Base-by-base conservation (phyloP, 2,113 vertebrate species). In the Sclerurus mexicanus region DNA sequence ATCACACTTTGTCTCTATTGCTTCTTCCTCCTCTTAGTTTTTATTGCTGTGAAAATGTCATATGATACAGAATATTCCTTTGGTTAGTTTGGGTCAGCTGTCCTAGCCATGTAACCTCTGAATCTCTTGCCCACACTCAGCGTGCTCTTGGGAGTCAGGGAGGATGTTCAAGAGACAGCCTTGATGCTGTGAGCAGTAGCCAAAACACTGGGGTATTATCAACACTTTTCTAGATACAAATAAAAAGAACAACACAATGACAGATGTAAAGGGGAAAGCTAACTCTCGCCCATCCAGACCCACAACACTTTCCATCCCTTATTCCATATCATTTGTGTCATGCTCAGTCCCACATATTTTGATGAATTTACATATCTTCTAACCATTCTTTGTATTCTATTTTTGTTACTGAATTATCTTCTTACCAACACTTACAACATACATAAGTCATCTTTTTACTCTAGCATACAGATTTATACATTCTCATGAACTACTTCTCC, bases 261-360 rank as follows among this genome's bases (percentile, higher is more conserved):
- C 8, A 33, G 25, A 35, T 53, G 9, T 8, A 23, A 35, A 0
- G 1, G 8, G 30, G 24, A 66, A 85, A 30, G 2, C 1, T 40
- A 67, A 40, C n/a, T 35, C 25, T 14, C 23, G 33, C 13, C 33
- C 46, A 85, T 30, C 23, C 39, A 47, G n/a, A 42, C 3, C 9
- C 17, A 33, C 9, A 37, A 16, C 17, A 53, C 8, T 55, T 30
- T 60, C 60, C 8, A 24, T 23, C 25, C 18, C 4, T 31, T 60
- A 56, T 42, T 86, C 27, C 6, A 5, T 50, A 25, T 23, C 0
- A 69, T 39, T 69, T 44, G 12, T 4, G 4, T 39, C 42, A n/a
- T 44, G 16, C 27, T 81, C 13, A n/a, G 40, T 50, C 6, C 10
- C 18, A 56, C n/a, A 28, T 30, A 60, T 23, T 53, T 46, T 10